These are phyloP conservation scores for Oxyteleia sp. DNA, from an alignment of 2,888 invertebrate genomes.

Conservation along the genomic window DNA sequence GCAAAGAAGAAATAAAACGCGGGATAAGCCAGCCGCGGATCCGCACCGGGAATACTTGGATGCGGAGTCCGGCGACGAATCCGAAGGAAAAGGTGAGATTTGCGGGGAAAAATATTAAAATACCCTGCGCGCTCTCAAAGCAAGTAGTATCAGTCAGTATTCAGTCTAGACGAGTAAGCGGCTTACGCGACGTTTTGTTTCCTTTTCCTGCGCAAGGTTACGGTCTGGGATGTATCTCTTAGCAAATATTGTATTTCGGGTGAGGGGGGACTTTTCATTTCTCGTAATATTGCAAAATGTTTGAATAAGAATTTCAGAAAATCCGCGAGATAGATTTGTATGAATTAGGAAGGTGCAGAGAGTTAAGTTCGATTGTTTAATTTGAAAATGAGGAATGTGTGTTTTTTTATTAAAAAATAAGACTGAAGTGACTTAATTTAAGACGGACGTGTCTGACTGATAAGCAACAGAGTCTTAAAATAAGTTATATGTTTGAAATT, in stretches of 20 bases:
- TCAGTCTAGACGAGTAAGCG: slow-evolving; percentile 60
- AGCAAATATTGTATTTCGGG: slow-evolving; percentile 21
- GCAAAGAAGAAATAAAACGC: slow-evolving; percentile 82
- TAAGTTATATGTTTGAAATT: no score
- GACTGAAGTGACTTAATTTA: no score
- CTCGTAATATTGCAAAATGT: no score
- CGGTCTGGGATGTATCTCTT: slow-evolving; percentile 7
- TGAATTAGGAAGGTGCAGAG: no score
- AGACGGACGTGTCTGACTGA: no score
- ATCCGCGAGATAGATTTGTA: no score
- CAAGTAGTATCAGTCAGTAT: slow-evolving; percentile 9
- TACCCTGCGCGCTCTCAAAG: slow-evolving; percentile 42
- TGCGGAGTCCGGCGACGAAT: slow-evolving; percentile 83
- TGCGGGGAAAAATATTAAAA: slow-evolving; percentile 83
- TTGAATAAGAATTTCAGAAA: no score
- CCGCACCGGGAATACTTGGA: slow-evolving; percentile 85
- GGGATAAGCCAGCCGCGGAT: slow-evolving; percentile 81
- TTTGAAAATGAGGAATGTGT: no score
- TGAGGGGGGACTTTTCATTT: no score
- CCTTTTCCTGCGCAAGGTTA: not conserved
- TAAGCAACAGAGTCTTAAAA: no score
- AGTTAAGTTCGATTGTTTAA: no score
- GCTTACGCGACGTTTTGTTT: slow-evolving; percentile 39
- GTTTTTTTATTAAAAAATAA: no score
- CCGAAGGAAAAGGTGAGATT: slow-evolving; percentile 79